Conservation (phyloP, 2,113 vertebrate species). For the Excalfactoria chinensis region DNA sequence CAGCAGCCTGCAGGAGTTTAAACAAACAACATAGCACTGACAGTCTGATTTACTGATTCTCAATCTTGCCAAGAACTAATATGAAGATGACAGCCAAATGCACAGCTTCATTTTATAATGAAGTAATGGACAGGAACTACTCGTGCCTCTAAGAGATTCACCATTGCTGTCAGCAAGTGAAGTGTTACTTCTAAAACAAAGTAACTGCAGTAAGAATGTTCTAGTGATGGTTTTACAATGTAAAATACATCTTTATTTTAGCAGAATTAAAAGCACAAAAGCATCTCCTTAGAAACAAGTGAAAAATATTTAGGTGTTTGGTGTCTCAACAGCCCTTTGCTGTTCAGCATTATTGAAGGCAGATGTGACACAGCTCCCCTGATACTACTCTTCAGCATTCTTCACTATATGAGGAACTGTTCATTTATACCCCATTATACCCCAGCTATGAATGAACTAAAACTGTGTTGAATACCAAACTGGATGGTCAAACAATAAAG, state of each 20-base stretch:
- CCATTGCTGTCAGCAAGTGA: not conserved
- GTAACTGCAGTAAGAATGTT: not conserved
- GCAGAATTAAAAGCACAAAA: not conserved
- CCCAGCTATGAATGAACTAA: not conserved
- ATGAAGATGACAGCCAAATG: accelerated
- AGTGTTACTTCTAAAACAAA: not conserved
- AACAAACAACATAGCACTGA: accelerated
- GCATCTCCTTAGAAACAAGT: not conserved
- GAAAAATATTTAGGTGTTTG: not conserved
- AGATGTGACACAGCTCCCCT: accelerated
- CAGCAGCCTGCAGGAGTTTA: not conserved
- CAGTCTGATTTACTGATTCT: not conserved
- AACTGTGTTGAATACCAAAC: not conserved
- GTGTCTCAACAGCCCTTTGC: not conserved
- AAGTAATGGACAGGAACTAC: not conserved
- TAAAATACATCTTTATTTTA: not conserved
- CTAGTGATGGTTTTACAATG: not conserved
- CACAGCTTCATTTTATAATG: accelerated
- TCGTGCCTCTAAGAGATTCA: not conserved
- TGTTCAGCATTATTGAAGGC: not conserved
- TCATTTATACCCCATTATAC: not conserved
- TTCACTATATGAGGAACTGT: not conserved
- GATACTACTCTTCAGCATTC: not conserved
- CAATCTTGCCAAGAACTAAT: not conserved
- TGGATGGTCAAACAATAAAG: not conserved